Evolutionary conservation across 1,140 invertebrate genomes (phyloP), one percentile per base, ranked within the genome.

Genomic region (Apis cerana): DNA sequence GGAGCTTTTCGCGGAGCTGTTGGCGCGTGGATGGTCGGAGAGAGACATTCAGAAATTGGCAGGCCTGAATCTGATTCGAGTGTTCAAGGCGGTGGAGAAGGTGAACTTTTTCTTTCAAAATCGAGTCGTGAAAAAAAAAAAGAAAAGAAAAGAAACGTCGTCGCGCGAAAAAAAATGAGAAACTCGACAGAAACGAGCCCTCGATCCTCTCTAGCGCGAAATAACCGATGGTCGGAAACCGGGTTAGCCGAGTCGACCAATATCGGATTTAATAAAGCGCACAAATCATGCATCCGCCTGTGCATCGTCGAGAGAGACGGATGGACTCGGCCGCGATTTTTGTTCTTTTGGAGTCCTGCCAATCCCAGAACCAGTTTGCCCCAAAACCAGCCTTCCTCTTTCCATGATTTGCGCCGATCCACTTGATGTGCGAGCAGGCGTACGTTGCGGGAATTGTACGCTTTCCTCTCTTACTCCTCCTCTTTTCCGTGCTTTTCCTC

Each of bases 1-100:
- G 5, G 95, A 96, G 86, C 94, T 98, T 69, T 97, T 96, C 89
- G 96, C 96, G 3, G 95, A 96, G 79, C 92, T 97, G 15, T 92
- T 97, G 65, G 95, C 95, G 83, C 95, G 95, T 69, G 95, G 96
- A 54, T 98, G 97, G 97, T 95, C 95, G 59, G 95, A 97, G 50
- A 95, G 96, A 82, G 96, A 97, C 86, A 93, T 98, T 83, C 96
- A 96, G 91, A 97, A 97, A 92, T 91, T 98, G 72, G 96, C 97
- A 80, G 97, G 97, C 13, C 94, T 95, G 56, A 98, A 97, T 92
- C 95, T 97, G 88, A 94, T 97, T 83, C 94, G 96, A 70, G 97
- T 97, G 48, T 97, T 97, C 95, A 95, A 95, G 84, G 95, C 96
- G 91, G 97, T 96, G 27, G 97, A 97, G 93, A 94, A 96, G 93